Evolutionary conservation across 2,113 vertebrate genomes (phyloP).

Genomic region (Myotis brandtii): DNA sequence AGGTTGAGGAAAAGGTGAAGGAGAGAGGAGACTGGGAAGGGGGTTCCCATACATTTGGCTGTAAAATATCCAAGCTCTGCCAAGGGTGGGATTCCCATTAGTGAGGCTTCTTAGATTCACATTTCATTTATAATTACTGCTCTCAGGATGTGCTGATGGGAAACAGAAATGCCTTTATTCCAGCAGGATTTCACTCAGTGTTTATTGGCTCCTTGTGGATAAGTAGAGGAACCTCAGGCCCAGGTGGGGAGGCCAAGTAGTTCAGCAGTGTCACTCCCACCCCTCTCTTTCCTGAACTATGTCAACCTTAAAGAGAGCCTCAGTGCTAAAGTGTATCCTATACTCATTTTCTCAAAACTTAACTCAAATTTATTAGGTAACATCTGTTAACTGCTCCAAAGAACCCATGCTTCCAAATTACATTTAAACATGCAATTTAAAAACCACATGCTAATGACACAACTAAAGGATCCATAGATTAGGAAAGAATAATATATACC

Average conservation of each 20-base stretch:
- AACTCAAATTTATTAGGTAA: slow-evolving; percentile 17
- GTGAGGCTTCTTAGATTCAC: background rate
- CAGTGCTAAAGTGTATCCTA: background rate
- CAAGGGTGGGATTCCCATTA: background rate
- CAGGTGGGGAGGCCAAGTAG: background rate
- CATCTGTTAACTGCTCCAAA: background rate
- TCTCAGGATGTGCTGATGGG: background rate
- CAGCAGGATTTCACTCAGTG: background rate
- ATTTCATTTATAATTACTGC: background rate
- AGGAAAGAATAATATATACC: background rate
- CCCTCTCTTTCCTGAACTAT: background rate
- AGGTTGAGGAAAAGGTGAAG: background rate
- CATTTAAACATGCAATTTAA: slow-evolving; percentile 3
- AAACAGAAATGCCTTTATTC: slow-evolving; percentile 11
- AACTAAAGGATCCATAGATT: background rate
- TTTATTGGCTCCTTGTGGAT: background rate
- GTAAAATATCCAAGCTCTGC: background rate
- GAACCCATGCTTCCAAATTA: slow-evolving; percentile 14
- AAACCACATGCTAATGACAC: background rate
- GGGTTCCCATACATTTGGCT: background rate
- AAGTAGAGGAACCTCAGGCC: background rate
- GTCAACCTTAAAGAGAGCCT: background rate
- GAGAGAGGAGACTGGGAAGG: background rate
- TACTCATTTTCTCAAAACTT: background rate
- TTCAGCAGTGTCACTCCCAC: background rate